Evolutionary conservation across 2,888 invertebrate species (phyloP).

Genomic region (Luperina testacea): DNA sequence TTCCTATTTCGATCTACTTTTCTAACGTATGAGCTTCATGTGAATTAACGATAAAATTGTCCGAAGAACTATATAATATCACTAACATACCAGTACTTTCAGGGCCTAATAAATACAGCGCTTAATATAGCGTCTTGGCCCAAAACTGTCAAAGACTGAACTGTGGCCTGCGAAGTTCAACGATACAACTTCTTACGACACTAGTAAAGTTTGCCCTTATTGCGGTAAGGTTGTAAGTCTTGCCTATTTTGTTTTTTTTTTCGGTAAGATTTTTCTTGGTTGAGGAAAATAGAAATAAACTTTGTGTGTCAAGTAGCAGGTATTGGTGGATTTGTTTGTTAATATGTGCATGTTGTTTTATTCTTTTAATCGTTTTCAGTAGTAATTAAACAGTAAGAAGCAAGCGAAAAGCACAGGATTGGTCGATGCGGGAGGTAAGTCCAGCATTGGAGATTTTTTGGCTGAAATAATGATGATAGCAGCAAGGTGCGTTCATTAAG

Average conservation of each 20-base stretch:
- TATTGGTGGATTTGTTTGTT: neutral
- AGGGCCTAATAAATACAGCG: slow-evolving; percentile 62
- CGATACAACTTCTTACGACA: slow-evolving; percentile 77
- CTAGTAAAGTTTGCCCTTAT: slow-evolving; percentile 76
- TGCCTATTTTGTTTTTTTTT: slow-evolving; percentile 28
- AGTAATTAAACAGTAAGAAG: neutral
- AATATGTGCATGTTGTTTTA: neutral
- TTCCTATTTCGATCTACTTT: too few species aligned
- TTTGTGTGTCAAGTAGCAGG: neutral
- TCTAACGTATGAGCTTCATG: too few species aligned
- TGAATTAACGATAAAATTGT: too few species aligned
- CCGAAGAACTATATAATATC: slow-evolving; percentile 44
- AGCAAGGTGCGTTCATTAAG: neutral
- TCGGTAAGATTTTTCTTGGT: slow-evolving; percentile 16
- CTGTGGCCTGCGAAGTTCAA: slow-evolving; percentile 62
- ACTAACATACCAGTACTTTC: slow-evolving; percentile 48
- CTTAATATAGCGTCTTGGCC: slow-evolving; percentile 60
- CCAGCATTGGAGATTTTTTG: neutral
- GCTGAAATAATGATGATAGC: neutral
- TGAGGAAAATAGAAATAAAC: neutral
- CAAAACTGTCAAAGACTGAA: slow-evolving; percentile 77
- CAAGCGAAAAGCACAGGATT: neutral
- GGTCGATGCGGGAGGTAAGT: neutral
- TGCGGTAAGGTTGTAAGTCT: slow-evolving; percentile 28
- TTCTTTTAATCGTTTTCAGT: neutral